Conservation (phyloP, 23 tunicate genomes). For the Diplosoma virens region DNA sequence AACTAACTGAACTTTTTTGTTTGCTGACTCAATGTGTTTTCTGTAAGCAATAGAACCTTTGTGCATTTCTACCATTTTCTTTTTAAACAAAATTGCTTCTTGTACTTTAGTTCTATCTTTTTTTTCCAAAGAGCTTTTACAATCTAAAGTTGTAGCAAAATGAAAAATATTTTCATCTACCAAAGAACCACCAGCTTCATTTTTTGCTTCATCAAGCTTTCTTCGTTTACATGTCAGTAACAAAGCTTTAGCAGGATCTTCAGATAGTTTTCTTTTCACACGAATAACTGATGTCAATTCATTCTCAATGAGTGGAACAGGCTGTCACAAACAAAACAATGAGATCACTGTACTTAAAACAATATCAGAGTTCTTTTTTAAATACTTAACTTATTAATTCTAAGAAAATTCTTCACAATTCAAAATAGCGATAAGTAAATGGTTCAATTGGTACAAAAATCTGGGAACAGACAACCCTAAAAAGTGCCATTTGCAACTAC, state of each 20-base stretch:
- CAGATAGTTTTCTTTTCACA: slow-evolving; percentile 61
- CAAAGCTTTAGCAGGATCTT: slow-evolving; percentile 76
- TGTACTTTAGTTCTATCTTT: slow-evolving; percentile 45
- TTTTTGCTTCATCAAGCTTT: slow-evolving; percentile 38
- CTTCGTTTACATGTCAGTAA: slow-evolving; percentile 64
- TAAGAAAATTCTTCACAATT: too few relatives aligned
- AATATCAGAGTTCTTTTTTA: too few relatives aligned
- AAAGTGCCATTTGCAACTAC: too few relatives aligned
- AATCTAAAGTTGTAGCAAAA: slow-evolving; percentile 59
- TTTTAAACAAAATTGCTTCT: slow-evolving; percentile 42
- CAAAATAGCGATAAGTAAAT: too few relatives aligned
- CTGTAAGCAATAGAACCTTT: background rate
- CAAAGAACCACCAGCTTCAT: slow-evolving; percentile 48
- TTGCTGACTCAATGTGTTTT: background rate
- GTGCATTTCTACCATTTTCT: slow-evolving; percentile 20
- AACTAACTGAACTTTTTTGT: background rate
- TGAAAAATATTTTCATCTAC: slow-evolving; percentile 78
- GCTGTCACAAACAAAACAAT: too few relatives aligned
- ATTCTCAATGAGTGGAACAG: background rate
- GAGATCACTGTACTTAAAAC: too few relatives aligned
- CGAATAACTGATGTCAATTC: slow-evolving; percentile 74
- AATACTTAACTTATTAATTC: too few relatives aligned
- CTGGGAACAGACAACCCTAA: too few relatives aligned
- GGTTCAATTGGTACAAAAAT: too few relatives aligned
- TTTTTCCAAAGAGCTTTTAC: slow-evolving; percentile 30